Percentiles rank a stretch among this genome's conserved stretches.
Evolutionary conservation across 2,888 invertebrate genomes (phyloP).

Genomic region (Euplagia quadripunctaria): DNA sequence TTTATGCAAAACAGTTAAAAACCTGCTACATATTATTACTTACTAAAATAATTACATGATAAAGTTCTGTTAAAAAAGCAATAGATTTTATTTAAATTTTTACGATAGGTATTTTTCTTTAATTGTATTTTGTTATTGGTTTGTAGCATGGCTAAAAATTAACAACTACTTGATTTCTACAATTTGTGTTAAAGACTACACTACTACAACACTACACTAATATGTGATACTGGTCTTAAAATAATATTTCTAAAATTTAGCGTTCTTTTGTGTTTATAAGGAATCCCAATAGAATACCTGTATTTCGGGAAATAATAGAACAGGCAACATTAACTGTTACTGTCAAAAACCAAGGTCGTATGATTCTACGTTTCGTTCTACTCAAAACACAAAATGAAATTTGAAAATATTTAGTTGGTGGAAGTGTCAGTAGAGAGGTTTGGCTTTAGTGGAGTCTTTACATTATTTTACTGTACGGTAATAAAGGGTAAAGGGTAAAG

Average conservation of each 20-base stretch:
- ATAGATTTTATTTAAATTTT: too few species aligned
- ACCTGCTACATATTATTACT: background rate
- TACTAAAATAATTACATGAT: too few species aligned
- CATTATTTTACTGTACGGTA: background rate
- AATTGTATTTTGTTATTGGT: too few species aligned
- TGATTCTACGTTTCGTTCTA: constrained; percentile 44
- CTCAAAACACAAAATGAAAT: background rate
- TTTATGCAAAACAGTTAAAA: background rate
- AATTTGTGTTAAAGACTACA: too few species aligned
- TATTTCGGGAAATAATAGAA: background rate
- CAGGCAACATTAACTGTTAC: constrained; percentile 22
- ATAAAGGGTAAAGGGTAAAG: background rate
- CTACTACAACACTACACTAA: too few species aligned
- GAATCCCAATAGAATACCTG: constrained; percentile 17
- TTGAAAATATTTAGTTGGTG: background rate
- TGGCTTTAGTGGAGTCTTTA: background rate
- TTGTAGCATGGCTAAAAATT: too few species aligned
- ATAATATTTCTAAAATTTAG: background rate
- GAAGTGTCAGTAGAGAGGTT: background rate
- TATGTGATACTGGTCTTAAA: background rate
- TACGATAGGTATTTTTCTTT: too few species aligned
- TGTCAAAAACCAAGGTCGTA: constrained; percentile 58
- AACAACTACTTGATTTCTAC: too few species aligned
- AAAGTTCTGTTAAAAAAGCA: too few species aligned
- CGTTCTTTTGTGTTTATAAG: background rate